Percentiles rank a stretch among this genome's conserved stretches.
Evolutionary conservation across 2,888 invertebrate genomes (phyloP).

Genomic region (Ganaspis brasiliensis): DNA sequence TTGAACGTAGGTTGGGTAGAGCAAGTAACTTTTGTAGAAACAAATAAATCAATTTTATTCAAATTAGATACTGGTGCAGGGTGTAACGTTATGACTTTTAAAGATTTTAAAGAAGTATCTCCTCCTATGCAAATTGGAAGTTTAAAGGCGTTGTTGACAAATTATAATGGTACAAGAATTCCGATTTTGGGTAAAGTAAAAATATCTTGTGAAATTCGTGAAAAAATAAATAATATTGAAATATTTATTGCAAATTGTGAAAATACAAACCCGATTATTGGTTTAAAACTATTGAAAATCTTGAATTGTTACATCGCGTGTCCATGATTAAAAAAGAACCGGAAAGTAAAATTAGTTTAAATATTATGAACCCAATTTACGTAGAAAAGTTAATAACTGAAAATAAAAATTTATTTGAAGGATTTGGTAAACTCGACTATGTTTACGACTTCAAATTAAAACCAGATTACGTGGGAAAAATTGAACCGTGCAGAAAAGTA

Average conservation of each 20-base stretch:
- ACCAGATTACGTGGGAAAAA: slow-evolving; percentile 28
- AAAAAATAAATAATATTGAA: neutral
- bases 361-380: too few relatives aligned
- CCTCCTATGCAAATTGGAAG: neutral
- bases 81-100: neutral
- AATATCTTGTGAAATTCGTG: slow-evolving; percentile 3
- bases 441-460: slow-evolving; percentile 54
- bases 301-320: slow-evolving; percentile 40
- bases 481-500: slow-evolving; percentile 42
- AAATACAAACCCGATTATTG: neutral
- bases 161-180: slow-evolving; percentile 18
- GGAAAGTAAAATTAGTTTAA: neutral
- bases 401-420: slow-evolving; percentile 52
- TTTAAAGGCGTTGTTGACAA: neutral
- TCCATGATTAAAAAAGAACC: slow-evolving; percentile 4
- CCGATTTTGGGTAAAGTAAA: slow-evolving; percentile 9
- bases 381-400: neutral
- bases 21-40: slow-evolving; percentile 43
- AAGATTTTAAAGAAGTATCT: slow-evolving; percentile 1
- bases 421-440: slow-evolving; percentile 50
- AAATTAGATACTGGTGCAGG: slow-evolving; percentile 46
- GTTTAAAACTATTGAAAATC: slow-evolving; percentile 34
- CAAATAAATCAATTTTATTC: slow-evolving; percentile 20
- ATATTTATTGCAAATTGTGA: neutral
- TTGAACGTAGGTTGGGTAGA: slow-evolving; percentile 39